Evolutionary conservation across 2,888 invertebrate genomes (phyloP), one percentile per base, ranked within the genome.

Genomic region (Lobophora halterata): DNA sequence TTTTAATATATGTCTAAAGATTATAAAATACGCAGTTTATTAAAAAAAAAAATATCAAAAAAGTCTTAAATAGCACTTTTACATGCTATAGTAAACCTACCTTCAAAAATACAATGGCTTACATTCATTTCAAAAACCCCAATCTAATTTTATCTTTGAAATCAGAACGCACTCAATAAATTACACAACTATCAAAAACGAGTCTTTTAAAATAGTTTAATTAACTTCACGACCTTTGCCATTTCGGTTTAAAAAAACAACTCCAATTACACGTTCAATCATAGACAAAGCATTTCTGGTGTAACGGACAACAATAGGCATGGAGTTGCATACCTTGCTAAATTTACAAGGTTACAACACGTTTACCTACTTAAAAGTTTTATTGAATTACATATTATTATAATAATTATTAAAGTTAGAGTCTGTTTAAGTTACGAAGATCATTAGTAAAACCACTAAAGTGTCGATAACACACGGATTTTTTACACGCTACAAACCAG

Each of bases 191-290:
- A 8, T 26, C 34, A 26, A 20, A 31, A 20, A n/a, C n/a, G n/a
- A 41, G 5, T 17, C 23, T 3, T 21, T 26, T 29, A 27, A 32
- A 41, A 32, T 18, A 25, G 24, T 35, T 45, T 47, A 44, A 52
- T 52, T 47, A 31, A 33, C 26, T 34, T 29, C 14, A 20, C 37
- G 51, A 51, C 50, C 51, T 54, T 47, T 48, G 36, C 12, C 46
- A 43, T 42, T 26, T 17, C n/a, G n/a, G n/a, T n/a, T n/a, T n/a
- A n/a, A 26, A 29, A 28, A 18, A 43, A 38, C 35, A 31, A 49
- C 40, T 38, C 34, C 50, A 48, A 47, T 52, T 51, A 43, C 11
- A 39, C 14, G 48, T 31, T 32, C 41, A 40, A 52, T 53, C 41
- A 49, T 45, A 50, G 33, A 55, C 55, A 55, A 48, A 43, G 42